Conservation (phyloP, 53 echinoderm and acorn worm genomes). For the Pentamera pediparva region DNA sequence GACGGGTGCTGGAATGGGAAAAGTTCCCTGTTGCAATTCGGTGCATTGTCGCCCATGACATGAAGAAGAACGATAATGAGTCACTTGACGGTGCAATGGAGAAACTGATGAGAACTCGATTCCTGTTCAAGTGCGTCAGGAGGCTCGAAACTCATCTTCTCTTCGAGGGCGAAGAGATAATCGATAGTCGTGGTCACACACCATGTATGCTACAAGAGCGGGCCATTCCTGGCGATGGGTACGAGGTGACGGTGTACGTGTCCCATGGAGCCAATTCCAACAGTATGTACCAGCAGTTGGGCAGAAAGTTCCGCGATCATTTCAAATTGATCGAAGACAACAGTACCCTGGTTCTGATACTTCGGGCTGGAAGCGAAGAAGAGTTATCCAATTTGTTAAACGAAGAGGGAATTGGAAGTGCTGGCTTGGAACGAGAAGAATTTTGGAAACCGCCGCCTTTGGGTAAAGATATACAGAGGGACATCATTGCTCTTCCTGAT, state of each 20-base stretch:
- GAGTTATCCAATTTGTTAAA: constrained; percentile 7
- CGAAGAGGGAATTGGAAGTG: not conserved
- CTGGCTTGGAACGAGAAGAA: not conserved
- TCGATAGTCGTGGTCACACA: not conserved
- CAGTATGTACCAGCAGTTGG: not conserved
- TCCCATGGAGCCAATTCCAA: not conserved
- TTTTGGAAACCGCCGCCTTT: constrained; percentile 26
- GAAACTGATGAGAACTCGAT: not conserved
- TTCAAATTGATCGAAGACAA: not conserved
- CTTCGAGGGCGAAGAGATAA: not conserved
- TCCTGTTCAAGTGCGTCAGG: not conserved
- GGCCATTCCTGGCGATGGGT: not conserved
- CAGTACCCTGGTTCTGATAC: not conserved
- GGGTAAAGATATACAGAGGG: constrained; percentile 47
- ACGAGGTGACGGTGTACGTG: not conserved
- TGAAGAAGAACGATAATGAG: not conserved
- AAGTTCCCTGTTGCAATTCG: not conserved
- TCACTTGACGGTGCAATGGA: not conserved
- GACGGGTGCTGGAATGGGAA: not conserved
- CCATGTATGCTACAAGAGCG: not conserved
- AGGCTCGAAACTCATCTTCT: not conserved
- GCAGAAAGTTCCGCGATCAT: not conserved
- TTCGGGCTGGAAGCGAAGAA: not conserved
- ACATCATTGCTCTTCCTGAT: constrained; percentile 57
- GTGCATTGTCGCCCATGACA: constrained; percentile 14